Conservation (phyloP, 2,888 invertebrate genomes). For the Calliopum simillimum region DNA sequence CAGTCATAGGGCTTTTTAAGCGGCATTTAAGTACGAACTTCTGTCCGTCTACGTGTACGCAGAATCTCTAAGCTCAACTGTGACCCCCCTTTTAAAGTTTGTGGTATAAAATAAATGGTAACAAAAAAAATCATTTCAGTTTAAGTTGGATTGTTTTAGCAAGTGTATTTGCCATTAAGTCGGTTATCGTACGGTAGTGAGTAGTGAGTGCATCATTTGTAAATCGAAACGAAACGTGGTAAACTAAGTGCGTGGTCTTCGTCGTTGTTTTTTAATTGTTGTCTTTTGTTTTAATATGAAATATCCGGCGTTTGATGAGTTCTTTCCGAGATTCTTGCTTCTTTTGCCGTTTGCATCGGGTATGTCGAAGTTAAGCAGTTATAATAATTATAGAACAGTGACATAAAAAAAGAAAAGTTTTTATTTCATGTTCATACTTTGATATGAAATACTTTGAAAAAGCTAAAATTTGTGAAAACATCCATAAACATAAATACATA, state of each 20-base stretch:
- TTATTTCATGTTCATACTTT: too few species aligned
- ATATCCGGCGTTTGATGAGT: constrained; percentile 41
- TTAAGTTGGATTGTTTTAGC: constrained; percentile 36
- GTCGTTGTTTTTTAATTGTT: constrained; percentile 24
- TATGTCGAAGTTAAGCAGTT: constrained; percentile 33
- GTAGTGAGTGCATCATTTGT: too few species aligned
- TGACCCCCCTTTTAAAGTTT: background rate
- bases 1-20: background rate
- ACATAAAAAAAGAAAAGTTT: constrained; percentile 5
- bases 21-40: background rate
- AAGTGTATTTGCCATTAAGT: constrained; percentile 1
- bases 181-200: too few species aligned
- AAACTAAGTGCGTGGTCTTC: too few species aligned
- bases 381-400: background rate
- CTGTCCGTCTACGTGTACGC: constrained; percentile 17
- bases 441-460: too few species aligned
- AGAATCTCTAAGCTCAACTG: constrained; percentile 18
- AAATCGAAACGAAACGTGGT: too few species aligned
- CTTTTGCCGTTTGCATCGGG: constrained; percentile 45
- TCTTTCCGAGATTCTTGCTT: constrained; percentile 42
- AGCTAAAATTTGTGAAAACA: too few species aligned
- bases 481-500: too few species aligned
- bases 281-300: constrained; percentile 35
- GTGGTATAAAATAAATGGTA: constrained; percentile 46
- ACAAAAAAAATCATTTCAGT: constrained; percentile 42